phyloP scores from a whole-genome alignment of 2,888 invertebrate genomes.

The Chaetoderma sp. region DNA sequence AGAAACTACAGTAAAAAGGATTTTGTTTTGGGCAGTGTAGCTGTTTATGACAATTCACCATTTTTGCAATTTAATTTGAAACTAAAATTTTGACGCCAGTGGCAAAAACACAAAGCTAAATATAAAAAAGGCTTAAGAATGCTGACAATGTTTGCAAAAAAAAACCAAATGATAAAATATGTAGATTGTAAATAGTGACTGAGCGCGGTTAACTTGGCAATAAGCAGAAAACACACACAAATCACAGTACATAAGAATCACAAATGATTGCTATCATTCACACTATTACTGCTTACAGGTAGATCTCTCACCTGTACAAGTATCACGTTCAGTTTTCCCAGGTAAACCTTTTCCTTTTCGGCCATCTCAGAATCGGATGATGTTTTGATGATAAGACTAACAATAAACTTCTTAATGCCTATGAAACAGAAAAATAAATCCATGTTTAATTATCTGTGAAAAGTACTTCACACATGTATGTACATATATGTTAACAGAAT shows the following conservation, averaged over 20 bases:
- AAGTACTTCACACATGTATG: background rate
- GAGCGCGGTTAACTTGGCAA: background rate
- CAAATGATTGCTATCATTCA: no score
- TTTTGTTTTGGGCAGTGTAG: no score
- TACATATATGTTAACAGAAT: no score
- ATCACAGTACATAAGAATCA: no score
- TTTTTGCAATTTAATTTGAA: no score
- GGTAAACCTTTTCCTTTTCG: conserved; percentile 94
- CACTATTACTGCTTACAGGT: no score
- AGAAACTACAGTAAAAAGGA: no score
- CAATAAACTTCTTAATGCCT: conserved; percentile 99
- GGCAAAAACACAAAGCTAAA: background rate
- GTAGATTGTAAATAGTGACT: background rate
- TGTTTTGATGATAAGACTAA: conserved; percentile 97
- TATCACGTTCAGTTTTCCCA: conserved; percentile 98
- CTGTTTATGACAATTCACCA: no score
- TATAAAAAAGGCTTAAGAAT: background rate
- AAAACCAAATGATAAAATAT: background rate
- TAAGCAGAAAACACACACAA: background rate
- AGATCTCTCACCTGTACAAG: conserved; percentile 84
- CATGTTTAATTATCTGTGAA: background rate
- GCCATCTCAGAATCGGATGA: conserved; percentile 90
- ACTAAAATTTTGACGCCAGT: no score
- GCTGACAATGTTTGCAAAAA: background rate
- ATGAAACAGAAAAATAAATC: conserved; percentile 33